A percentile compares a stretch with the other conserved stretches of the same genome.
Evolutionary conservation across 92 coral and sea anemone genomes (phyloP).

Genomic region (Umimayanthus kanabou): DNA sequence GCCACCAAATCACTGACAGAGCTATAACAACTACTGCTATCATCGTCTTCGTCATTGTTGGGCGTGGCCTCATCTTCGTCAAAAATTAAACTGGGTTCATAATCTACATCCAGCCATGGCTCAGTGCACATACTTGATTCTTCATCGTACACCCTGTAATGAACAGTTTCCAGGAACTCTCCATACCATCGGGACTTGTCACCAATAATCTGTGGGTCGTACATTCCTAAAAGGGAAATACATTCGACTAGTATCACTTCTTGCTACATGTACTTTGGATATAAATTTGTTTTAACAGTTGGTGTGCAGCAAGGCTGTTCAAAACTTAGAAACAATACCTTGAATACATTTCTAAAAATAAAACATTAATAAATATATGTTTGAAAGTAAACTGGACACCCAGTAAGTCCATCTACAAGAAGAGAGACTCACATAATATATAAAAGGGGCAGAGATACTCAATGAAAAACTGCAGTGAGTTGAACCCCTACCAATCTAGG

Average conservation of each 20-base stretch:
- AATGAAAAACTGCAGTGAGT: too few species aligned
- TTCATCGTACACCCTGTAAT: slow-evolving; percentile 81
- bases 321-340: neutral
- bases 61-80: slow-evolving; percentile 88
- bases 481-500: too few species aligned
- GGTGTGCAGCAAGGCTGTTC: neutral
- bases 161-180: slow-evolving; percentile 72
- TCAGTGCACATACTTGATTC: slow-evolving; percentile 81
- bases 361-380: too few species aligned
- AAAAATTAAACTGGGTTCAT: slow-evolving; percentile 89
- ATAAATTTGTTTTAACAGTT: too few species aligned
- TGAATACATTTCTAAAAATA: neutral
- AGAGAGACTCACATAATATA: too few species aligned
- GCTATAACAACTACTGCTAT: slow-evolving; percentile 94
- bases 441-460: too few species aligned
- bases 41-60: slow-evolving; percentile 96
- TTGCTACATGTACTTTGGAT: neutral
- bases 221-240: slow-evolving; percentile 58
- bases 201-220: slow-evolving; percentile 87
- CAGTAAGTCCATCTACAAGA: too few species aligned
- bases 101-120: slow-evolving; percentile 90
- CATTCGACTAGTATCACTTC: too few species aligned
- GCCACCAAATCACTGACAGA: slow-evolving; percentile 95
- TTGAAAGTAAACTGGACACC: too few species aligned
- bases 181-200: slow-evolving; percentile 94